Evolutionary conservation across 2,797 vertebrate species (phyloP).

Genomic region (Semotilus atromaculatus): DNA sequence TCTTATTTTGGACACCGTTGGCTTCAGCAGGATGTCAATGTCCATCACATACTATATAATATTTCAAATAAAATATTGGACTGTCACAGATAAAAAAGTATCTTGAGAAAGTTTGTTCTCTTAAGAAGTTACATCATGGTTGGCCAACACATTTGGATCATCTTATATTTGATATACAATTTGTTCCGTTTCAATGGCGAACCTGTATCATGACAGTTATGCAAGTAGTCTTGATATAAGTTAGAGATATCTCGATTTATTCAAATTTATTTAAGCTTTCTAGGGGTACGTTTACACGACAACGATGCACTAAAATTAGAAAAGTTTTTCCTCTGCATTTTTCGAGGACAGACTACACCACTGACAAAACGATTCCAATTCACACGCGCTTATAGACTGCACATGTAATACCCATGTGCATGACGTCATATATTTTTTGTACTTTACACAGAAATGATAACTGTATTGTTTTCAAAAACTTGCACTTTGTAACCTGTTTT

Average conservation of each 20-base stretch:
- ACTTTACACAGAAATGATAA: not conserved
- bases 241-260: not conserved
- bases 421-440: not conserved
- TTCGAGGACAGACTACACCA: rapidly evolving
- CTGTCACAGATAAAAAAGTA: not conserved
- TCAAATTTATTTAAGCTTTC: constrained; percentile 16
- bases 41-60: not conserved
- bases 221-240: not conserved
- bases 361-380: not conserved
- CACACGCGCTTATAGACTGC: not conserved
- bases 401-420: not conserved
- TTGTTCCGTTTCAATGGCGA: not conserved
- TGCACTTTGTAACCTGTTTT: too few species aligned
- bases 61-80: not conserved
- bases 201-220: not conserved
- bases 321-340: not conserved
- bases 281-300: not conserved
- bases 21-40: not conserved
- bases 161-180: not conserved
- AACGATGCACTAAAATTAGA: not conserved
- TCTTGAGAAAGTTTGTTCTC: not conserved
- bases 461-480: not conserved
- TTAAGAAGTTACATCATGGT: not conserved
- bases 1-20: constrained; percentile 11
- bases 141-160: not conserved